Conservation (phyloP, 2,113 vertebrate species). For the Aythya baeri region DNA sequence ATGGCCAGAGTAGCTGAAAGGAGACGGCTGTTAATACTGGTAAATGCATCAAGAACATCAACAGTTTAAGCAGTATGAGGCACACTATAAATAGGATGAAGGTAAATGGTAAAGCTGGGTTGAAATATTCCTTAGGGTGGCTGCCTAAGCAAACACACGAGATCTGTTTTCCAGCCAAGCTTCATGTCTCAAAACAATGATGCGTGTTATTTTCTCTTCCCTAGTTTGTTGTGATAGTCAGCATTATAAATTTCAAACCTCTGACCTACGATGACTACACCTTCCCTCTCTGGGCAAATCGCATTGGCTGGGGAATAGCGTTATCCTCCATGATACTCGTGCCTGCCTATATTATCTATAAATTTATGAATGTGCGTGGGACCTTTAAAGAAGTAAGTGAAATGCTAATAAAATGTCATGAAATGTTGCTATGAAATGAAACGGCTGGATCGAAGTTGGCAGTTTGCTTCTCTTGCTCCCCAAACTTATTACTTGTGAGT, state of each 20-base stretch:
- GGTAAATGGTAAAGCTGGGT: neutral
- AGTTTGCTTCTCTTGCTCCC: constrained; percentile 46
- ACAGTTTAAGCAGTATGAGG: neutral
- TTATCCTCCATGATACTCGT: constrained; percentile 95
- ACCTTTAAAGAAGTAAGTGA: constrained; percentile 90
- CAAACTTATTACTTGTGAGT: constrained; percentile 14
- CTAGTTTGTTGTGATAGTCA: constrained; percentile 95
- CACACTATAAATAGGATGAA: neutral
- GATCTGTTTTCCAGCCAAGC: neutral
- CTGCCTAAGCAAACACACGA: neutral
- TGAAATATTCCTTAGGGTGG: neutral
- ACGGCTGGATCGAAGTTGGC: constrained; percentile 1
- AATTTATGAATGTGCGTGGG: constrained; percentile 85
- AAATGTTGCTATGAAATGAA: constrained; percentile 49
- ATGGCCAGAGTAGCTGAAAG: neutral
- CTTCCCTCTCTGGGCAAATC: constrained; percentile 91
- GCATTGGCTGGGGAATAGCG: constrained; percentile 91
- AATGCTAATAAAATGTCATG: constrained; percentile 37
- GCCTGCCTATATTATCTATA: constrained; percentile 90
- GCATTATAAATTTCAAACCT: constrained; percentile 87
- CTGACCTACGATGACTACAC: constrained; percentile 92
- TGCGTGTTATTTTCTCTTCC: neutral
- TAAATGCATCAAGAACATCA: neutral
- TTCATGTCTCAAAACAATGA: neutral
- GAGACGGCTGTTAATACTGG: neutral